Base-by-base conservation (phyloP, 2,113 vertebrate genomes). In the Hemiprocne comata region DNA sequence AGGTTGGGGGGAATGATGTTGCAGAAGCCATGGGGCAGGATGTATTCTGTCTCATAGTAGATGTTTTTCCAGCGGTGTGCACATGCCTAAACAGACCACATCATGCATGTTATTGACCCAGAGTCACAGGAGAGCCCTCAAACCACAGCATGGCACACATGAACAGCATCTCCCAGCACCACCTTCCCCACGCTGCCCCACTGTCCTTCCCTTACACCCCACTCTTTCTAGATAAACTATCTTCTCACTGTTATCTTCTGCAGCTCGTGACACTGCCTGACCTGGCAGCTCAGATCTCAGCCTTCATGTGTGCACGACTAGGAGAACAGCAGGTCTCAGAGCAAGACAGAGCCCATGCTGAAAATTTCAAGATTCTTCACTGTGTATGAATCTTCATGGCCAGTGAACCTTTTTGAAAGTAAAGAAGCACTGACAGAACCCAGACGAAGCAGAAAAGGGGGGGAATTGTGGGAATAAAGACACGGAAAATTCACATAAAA, bases 31-130 rank as follows among this genome's bases (percentile, higher is more conserved):
- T 99, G 99, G 3, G 99, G 99, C 71, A 99, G 97, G 89, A 99
- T 99, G 61, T 99, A 98, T 77, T 99, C 99, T 0, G 98, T 97
- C 92, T 99, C 98, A 4, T 99, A 99, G 97, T 98, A 99, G 84
- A 99, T 98, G 71, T 99, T 99, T 95, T 99, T 99, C 99, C 99
- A 99, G 81, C 99, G 99, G 91, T 99, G 99, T 1, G 99, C 99
- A 33, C 99, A 99, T 25, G 99, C 99, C 99, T 99, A 51, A 21
- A 87, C 25, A 86, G 62, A 97, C 77, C 79, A 95, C 2, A 74
- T 2, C 87, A 90, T 10, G 64, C 0, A 14, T 3, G 5, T 95
- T 79, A 93, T 3, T n/a, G n/a, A 70, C 31, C 28, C 48, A 55
- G 26, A 77, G 74, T 10, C 87, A 74, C 11, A 51, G 54, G 25